Conservation (phyloP, 2,113 vertebrate species). For the Fukomys damarensis region DNA sequence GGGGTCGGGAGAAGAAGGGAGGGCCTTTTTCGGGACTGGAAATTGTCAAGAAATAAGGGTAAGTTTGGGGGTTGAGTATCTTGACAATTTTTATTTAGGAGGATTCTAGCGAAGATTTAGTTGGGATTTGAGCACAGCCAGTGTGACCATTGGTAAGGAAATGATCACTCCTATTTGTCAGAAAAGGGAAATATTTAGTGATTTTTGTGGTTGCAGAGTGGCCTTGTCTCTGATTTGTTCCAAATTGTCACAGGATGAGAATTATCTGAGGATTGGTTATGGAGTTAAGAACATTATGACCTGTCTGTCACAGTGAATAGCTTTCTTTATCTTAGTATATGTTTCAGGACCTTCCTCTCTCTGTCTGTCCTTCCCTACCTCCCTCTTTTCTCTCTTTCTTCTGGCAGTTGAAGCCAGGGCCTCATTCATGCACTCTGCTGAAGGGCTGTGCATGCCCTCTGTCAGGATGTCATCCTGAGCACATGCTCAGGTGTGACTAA, state of each 20-base stretch:
- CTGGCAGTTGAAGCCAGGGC: neutral
- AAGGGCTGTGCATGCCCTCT: no score
- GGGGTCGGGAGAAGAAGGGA: neutral
- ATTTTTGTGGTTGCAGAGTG: neutral
- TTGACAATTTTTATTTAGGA: neutral
- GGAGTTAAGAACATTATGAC: neutral
- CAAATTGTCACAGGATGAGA: neutral
- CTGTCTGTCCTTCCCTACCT: neutral
- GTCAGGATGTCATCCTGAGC: neutral
- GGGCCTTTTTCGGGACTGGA: neutral
- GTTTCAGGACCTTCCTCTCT: neutral
- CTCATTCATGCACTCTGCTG: neutral
- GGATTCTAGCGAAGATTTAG: neutral
- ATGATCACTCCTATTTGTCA: neutral
- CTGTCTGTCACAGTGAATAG: neutral
- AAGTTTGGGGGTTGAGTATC: neutral
- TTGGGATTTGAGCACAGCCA: neutral
- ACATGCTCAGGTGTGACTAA: neutral
- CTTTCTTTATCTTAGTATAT: neutral
- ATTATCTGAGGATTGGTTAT: neutral
- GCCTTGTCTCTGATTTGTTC: neutral
- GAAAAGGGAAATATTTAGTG: neutral
- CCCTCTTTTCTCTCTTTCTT: neutral
- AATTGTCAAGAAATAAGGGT: neutral
- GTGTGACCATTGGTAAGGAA: neutral